A percentile compares a stretch with the other conserved stretches of the same genome.
These are phyloP conservation scores for Congeria kusceri DNA, from an alignment of 2,888 invertebrate species.

Conservation along the genomic window DNA sequence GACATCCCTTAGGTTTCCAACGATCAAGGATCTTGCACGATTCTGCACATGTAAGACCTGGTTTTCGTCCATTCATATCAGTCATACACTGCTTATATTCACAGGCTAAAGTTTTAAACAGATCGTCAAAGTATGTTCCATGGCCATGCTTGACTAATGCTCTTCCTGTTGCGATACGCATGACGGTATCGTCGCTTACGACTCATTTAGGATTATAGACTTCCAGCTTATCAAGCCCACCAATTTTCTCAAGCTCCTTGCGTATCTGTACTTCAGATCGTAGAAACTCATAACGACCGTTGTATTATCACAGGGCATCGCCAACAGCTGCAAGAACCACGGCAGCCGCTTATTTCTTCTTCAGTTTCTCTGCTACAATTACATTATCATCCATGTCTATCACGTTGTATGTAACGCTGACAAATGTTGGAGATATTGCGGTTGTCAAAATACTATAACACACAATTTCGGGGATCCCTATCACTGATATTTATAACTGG, in stretches of 20 bases:
- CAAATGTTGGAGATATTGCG: too few species aligned
- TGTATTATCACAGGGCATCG: constrained; percentile 83
- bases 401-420: too few species aligned
- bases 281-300: constrained; percentile 82
- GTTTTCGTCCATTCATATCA: constrained; percentile 30
- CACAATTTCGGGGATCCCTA: too few species aligned
- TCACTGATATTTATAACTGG: too few species aligned
- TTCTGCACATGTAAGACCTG: constrained; percentile 19
- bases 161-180: constrained; percentile 84
- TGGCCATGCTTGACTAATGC: constrained; percentile 41
- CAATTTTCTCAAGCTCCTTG: constrained; percentile 72
- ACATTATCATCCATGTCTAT: too few species aligned
- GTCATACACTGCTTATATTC: constrained; percentile 25
- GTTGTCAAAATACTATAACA: too few species aligned
- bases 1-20: background rate
- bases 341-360: constrained; percentile 73
- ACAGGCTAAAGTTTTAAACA: constrained; percentile 41
- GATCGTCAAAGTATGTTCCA: constrained; percentile 46
- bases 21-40: constrained; percentile 5
- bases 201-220: constrained; percentile 74
- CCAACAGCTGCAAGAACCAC: constrained; percentile 83
- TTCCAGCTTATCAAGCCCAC: constrained; percentile 76
- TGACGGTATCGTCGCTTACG: constrained; percentile 84
- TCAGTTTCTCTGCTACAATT: too few species aligned
- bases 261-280: constrained; percentile 75